Evolutionary conservation across 2,797 vertebrate genomes (phyloP).

Genomic region (Muscicapa comitata): DNA sequence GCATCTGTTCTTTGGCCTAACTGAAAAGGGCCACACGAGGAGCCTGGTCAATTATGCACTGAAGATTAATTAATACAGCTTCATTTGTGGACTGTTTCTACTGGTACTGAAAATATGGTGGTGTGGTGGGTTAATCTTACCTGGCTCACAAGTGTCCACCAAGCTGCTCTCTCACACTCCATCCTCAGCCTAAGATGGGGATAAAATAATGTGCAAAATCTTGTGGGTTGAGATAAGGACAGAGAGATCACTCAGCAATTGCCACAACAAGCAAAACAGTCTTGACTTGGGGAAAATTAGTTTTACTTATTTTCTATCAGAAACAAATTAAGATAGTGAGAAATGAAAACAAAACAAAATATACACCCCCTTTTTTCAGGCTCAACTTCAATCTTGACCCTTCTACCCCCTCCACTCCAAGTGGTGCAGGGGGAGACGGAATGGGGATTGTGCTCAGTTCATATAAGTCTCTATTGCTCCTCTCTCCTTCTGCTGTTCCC

Average conservation of each 20-base stretch:
- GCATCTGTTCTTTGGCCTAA: constrained; percentile 64
- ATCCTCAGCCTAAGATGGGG: background rate
- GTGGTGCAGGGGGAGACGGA: accelerated
- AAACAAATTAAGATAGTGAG: background rate
- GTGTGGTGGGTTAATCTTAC: background rate
- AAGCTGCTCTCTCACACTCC: accelerated
- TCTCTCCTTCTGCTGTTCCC: background rate
- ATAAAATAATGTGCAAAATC: background rate
- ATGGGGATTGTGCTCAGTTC: accelerated
- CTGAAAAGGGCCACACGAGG: constrained; percentile 33
- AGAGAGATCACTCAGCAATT: background rate
- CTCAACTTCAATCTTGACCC: background rate
- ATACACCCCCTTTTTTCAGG: accelerated
- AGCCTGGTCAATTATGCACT: constrained; percentile 1
- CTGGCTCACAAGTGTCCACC: background rate
- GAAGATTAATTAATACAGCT: constrained; percentile 57
- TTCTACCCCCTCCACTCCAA: accelerated
- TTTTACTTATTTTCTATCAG: background rate
- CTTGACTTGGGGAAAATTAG: background rate
- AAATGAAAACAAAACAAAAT: background rate
- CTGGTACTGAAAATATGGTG: background rate
- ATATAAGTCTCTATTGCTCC: background rate
- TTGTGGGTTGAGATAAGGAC: background rate
- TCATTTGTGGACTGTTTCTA: background rate
- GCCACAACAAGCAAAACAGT: accelerated